Evolutionary conservation across 2,888 invertebrate genomes (phyloP), one percentile per base, ranked within the genome.

Genomic region (Abrostola triplasia): DNA sequence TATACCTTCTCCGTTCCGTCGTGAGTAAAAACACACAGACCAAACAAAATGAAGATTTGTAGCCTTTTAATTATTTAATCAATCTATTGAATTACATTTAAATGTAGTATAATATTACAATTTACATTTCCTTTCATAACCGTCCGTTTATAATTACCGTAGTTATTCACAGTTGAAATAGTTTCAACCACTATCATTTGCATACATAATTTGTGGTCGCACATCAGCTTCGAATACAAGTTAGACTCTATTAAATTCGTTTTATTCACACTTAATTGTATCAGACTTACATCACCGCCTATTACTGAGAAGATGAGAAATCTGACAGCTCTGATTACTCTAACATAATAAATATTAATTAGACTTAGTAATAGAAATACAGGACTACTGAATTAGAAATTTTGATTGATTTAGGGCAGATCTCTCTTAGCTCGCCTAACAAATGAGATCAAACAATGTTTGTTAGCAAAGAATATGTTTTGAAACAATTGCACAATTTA

Each of bases 171-270:
- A 36, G 44, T 38, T 36, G 41, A 13, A 69, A 67, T 73, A 55
- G 68, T 56, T 55, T 12, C 40, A 57, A 64, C 72, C 48, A 65
- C 72, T 40, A 42, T 66, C 59, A 69, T 59, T 72, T 51, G 36
- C 67, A 48, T 59, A 36, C 42, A 38, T 55, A 67, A 61, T 67
- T 73, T 60, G 67, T 57, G 47, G 54, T 41, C 47, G 41, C 11
- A 41, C 55, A 35, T 10, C 58, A 60, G 57, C 70, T 59, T 51
- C 60, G 59, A 5, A 8, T 5, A 48, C 64, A 55, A 36, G 38
- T 42, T 63, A 57, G 13, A 63, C 59, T 59, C 47, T 47, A 69
- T 72, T 64, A 51, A 55, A 69, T 54, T 64, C 58, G 48, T 68
- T 73, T 60, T 12, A 53, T 67, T 67, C 36, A 47, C 38, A 55